These are phyloP conservation scores for Geotrypetes seraphini DNA, from an alignment of 2,797 vertebrate genomes.

Conservation along the genomic window DNA sequence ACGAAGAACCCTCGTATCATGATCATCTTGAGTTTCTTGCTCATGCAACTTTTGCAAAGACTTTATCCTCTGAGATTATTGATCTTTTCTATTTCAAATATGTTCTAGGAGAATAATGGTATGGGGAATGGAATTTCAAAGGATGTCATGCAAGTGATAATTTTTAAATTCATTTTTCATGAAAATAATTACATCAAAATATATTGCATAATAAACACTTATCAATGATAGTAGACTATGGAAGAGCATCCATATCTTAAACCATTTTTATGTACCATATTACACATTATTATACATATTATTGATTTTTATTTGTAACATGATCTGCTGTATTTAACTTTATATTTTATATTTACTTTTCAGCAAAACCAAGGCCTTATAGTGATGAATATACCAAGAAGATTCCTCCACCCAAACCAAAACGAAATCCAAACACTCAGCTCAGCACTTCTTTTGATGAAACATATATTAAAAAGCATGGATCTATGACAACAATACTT, in stretches of 20 bases:
- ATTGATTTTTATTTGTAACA: too few relatives aligned
- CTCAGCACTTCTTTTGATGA: conserved; percentile 95
- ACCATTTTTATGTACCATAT: too few relatives aligned
- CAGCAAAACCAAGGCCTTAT: conserved; percentile 75
- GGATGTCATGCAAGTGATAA: not conserved
- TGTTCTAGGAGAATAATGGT: too few relatives aligned
- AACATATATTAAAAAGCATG: conserved; percentile 79
- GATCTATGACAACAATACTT: conserved; percentile 54
- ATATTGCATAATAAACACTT: not conserved
- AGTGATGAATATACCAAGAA: conserved; percentile 90
- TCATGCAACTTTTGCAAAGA: conserved; percentile 10
- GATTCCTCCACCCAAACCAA: conserved; percentile 95
- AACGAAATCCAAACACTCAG: conserved; percentile 94
- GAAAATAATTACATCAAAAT: conserved; percentile 1
- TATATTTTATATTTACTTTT: conserved; percentile 35
- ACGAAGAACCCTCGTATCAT: too few relatives aligned
- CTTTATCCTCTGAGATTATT: conserved; percentile 13
- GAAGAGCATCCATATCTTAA: too few relatives aligned
- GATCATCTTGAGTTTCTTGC: not conserved
- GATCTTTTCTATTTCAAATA: conserved; percentile 3
- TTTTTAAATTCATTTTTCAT: too few relatives aligned
- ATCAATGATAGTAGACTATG: not conserved
- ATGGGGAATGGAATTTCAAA: conserved; percentile 22
- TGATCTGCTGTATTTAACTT: too few relatives aligned
- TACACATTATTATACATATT: too few relatives aligned